Conservation (phyloP, 2,113 vertebrate species). For the Bubo bubo region DNA sequence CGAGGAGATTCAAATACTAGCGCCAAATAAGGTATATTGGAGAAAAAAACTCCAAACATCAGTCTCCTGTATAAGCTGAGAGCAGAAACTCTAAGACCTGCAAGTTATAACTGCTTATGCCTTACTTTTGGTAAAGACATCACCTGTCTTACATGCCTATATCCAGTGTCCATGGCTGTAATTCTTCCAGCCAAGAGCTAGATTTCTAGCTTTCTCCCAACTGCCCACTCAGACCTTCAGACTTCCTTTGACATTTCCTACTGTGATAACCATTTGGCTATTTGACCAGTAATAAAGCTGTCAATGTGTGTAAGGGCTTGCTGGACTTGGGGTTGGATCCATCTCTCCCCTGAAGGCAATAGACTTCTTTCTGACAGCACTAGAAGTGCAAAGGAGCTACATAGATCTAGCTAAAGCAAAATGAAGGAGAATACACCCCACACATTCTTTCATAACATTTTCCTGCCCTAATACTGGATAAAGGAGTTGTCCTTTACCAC, state of each 20-base stretch:
- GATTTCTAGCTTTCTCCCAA: background rate
- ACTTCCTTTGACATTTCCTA: background rate
- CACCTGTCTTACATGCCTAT: background rate
- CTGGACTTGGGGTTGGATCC: background rate
- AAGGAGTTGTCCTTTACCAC: background rate
- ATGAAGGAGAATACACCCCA: background rate
- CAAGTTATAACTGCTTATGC: background rate
- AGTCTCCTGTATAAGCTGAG: background rate
- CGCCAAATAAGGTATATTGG: background rate
- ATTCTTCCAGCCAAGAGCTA: background rate
- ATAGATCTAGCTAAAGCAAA: background rate
- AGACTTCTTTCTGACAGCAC: background rate
- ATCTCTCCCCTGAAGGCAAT: background rate
- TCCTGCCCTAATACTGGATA: background rate
- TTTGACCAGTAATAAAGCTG: background rate
- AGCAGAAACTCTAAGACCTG: background rate
- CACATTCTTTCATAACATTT: background rate
- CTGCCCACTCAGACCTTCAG: rapidly evolving
- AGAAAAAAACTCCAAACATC: background rate
- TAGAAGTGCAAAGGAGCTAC: background rate
- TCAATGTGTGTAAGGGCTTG: background rate
- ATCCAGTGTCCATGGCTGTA: background rate
- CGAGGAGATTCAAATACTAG: background rate
- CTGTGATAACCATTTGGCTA: background rate
- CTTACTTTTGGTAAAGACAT: background rate